Conservation (phyloP, 2,888 invertebrate genomes). For the Bedellia somnulentella region DNA sequence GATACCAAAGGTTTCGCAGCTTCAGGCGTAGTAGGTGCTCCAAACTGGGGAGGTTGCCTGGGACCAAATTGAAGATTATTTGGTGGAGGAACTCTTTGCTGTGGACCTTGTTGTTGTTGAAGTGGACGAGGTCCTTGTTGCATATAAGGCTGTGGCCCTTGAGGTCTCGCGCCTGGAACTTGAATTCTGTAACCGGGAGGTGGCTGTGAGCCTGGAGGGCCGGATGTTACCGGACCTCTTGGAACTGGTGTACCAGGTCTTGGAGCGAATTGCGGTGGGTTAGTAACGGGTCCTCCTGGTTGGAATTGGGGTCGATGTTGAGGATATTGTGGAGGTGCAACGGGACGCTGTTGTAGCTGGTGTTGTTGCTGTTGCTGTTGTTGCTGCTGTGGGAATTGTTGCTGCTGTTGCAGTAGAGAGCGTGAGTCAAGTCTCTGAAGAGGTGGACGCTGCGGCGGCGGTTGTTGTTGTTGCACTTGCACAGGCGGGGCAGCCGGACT, state of each 20-base stretch:
- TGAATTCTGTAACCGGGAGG: conserved; percentile 17
- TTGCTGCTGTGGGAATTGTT: too few relatives aligned
- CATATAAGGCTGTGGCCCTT: conserved; percentile 35
- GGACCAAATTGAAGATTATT: conserved; percentile 52
- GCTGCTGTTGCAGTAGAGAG: too few relatives aligned
- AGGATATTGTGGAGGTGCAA: conserved; percentile 23
- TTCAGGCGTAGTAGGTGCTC: conserved; percentile 34
- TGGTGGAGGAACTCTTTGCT: conserved; percentile 46
- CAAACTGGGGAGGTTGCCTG: conserved; percentile 34
- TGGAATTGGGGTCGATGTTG: conserved; percentile 44
- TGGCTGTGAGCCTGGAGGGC: conserved; percentile 27
- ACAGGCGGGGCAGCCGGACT: conserved; percentile 20
- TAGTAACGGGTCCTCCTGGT: conserved; percentile 41
- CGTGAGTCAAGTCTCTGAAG: conserved; percentile 22
- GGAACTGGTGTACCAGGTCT: conserved; percentile 28
- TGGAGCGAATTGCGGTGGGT: conserved; percentile 30
- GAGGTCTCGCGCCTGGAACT: conserved; percentile 28
- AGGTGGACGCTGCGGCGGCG: conserved; percentile 22
- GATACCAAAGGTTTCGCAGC: conserved; percentile 18
- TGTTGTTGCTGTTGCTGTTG: too few relatives aligned
- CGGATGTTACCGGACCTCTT: conserved; percentile 26
- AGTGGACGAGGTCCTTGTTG: conserved; percentile 33
- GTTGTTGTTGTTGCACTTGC: conserved; percentile 3
- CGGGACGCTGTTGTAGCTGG: conserved; percentile 23
- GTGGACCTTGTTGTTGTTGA: conserved; percentile 26